Conservation (phyloP, 2,113 vertebrate genomes). For the Odontophorus gujanensis region DNA sequence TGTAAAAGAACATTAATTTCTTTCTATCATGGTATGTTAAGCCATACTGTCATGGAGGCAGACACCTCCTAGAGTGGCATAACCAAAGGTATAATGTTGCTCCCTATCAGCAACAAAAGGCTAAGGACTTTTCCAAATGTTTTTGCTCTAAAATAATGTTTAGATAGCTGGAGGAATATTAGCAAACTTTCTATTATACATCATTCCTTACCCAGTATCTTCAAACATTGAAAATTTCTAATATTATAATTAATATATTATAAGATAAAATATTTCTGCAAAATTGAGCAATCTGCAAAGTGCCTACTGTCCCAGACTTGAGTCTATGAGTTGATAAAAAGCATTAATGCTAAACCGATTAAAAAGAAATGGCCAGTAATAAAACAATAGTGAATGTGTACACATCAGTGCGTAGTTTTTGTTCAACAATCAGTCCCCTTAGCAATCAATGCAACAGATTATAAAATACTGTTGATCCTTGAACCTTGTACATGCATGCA, state of each 20-base stretch:
- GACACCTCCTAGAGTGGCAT: neutral
- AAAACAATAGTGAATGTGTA: neutral
- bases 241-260: neutral
- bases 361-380: neutral
- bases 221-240: neutral
- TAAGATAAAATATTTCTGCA: neutral
- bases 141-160: neutral
- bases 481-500: neutral
- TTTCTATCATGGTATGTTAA: neutral
- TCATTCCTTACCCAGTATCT: neutral
- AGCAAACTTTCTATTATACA: neutral
- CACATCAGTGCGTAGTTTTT: neutral
- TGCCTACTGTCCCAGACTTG: neutral
- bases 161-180: neutral
- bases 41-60: neutral
- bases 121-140: neutral
- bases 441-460: neutral
- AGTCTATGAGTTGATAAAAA: neutral
- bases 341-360: neutral
- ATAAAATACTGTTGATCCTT: neutral
- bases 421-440: neutral
- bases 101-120: neutral
- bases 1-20: neutral
- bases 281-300: neutral
- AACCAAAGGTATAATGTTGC: neutral